Evolutionary conservation across 2,113 vertebrate species (phyloP).

Genomic region (Rutilus rutilus): DNA sequence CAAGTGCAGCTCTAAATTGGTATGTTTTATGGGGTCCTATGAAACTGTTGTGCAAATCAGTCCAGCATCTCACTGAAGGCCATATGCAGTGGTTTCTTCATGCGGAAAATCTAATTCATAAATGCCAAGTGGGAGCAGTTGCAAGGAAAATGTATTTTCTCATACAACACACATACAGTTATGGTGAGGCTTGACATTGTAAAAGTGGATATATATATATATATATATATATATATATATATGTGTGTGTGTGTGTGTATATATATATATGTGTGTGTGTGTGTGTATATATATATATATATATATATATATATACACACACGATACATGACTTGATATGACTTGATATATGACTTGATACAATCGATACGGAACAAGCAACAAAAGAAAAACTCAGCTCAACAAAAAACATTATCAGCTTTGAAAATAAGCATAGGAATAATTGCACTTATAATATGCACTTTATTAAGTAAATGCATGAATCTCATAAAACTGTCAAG

Average conservation of each 20-base stretch:
- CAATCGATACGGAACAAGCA: background rate
- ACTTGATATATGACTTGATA: background rate
- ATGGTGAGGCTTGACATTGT: background rate
- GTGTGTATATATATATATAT: too few species aligned
- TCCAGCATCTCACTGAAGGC: conserved; percentile 19
- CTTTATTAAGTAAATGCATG: background rate
- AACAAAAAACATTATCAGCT: background rate
- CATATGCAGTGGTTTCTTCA: conserved; percentile 5
- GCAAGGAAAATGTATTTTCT: conserved; percentile 23
- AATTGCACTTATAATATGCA: background rate
- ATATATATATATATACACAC: too few species aligned
- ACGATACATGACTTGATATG: background rate
- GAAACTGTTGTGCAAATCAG: conserved; percentile 23
- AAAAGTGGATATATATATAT: too few species aligned
- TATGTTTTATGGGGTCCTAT: conserved; percentile 28
- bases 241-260: too few species aligned
- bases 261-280: too few species aligned
- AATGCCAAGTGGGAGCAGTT: conserved; percentile 1
- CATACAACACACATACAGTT: background rate
- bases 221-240: too few species aligned
- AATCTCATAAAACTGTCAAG: background rate
- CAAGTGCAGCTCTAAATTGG: conserved; percentile 12
- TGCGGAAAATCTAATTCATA: conserved; percentile 14
- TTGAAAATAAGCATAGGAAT: background rate
- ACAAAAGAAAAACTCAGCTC: background rate